phyloP scores from a whole-genome alignment of 1,140 invertebrate genomes.

The Drosophila auraria region DNA sequence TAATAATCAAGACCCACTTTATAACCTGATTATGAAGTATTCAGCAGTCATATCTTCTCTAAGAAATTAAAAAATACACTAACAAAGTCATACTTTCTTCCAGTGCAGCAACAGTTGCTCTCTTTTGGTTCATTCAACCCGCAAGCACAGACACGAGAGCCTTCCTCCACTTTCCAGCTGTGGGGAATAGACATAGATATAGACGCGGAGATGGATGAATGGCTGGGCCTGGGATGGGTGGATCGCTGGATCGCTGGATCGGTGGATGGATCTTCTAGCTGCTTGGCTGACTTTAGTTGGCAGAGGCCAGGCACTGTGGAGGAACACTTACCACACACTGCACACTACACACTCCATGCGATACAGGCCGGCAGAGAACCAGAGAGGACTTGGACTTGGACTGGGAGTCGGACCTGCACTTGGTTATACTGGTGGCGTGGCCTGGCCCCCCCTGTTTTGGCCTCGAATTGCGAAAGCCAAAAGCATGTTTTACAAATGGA shows the following conservation, averaged over 20 bases:
- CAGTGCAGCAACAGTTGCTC: conserved; percentile 57
- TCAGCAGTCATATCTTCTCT: neutral
- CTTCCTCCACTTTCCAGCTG: conserved; percentile 37
- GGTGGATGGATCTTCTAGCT: conserved; percentile 61
- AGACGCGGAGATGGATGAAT: conserved; percentile 49
- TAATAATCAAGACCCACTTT: neutral
- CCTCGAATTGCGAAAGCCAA: conserved; percentile 60
- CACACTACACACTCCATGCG: neutral
- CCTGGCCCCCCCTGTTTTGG: conserved; percentile 49
- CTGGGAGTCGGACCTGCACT: conserved; percentile 34
- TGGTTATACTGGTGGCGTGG: conserved; percentile 38
- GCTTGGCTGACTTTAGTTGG: conserved; percentile 69
- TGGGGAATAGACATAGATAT: conserved; percentile 46
- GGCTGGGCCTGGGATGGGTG: conserved; percentile 44
- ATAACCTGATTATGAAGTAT: too few species aligned
- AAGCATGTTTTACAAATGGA: conserved; percentile 81
- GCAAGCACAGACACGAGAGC: conserved; percentile 41
- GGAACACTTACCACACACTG: conserved; percentile 40
- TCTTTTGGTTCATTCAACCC: conserved; percentile 79
- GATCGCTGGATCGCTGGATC: conserved; percentile 42
- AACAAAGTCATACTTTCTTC: conserved; percentile 1
- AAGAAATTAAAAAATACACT: neutral
- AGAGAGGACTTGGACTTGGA: conserved; percentile 59
- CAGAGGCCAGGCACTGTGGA: conserved; percentile 28
- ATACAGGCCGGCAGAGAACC: conserved; percentile 38